phyloP scores from a whole-genome alignment of 2,797 vertebrate species.

The Podarcis lilfordi region DNA sequence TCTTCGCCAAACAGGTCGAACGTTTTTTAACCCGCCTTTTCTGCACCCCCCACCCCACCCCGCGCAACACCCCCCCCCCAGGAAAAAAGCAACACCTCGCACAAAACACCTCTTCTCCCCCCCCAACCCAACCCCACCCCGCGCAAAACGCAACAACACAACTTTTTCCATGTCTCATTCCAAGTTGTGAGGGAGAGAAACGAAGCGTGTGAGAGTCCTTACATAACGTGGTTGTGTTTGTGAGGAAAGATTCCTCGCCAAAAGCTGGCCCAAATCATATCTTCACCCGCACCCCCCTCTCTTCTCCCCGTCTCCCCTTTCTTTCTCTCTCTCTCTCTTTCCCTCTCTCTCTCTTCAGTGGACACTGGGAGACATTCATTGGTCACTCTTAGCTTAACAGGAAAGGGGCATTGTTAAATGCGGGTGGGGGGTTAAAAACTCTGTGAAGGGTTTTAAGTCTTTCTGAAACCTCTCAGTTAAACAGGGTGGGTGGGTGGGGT shows the following conservation, averaged over 20 bases:
- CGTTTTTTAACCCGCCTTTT: slow-evolving; percentile 37
- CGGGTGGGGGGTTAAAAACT: too few relatives aligned
- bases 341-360: background rate
- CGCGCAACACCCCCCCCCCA: background rate
- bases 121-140: too few relatives aligned
- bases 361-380: background rate
- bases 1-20: slow-evolving; percentile 98
- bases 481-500: background rate
- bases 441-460: background rate
- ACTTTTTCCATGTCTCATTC: background rate
- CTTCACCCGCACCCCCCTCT: background rate
- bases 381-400: background rate
- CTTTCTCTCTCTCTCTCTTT: background rate
- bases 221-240: background rate
- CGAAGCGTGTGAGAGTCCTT: background rate
- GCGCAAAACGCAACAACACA: too few relatives aligned
- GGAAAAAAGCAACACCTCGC: background rate
- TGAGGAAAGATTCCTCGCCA: background rate
- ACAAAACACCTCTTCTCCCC: background rate
- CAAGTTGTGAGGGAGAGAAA: background rate
- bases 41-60: slow-evolving; percentile 3
- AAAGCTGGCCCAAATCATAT: background rate
- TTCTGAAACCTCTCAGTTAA: background rate
- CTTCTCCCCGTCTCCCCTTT: too few relatives aligned
- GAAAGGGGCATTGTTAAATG: background rate